Percentiles rank a stretch among this genome's conserved stretches.
Evolutionary conservation across 2,888 invertebrate genomes (phyloP).

Genomic region (Salticus scenicus): DNA sequence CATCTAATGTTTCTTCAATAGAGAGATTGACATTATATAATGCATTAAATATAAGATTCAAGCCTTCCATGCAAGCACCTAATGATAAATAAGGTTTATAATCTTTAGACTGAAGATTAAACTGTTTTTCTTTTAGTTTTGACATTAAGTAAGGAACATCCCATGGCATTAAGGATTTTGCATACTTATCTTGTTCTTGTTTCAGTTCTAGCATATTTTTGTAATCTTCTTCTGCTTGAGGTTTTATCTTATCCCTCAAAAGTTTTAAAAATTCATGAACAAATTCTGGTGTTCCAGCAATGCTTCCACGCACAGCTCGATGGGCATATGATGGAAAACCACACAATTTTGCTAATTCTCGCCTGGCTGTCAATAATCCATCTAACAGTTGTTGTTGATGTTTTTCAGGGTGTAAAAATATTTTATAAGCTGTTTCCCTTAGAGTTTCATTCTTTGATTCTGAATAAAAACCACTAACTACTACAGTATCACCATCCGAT

Average conservation of each 20-base stretch:
- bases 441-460: constrained; percentile 86
- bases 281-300: constrained; percentile 85
- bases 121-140: constrained; percentile 72
- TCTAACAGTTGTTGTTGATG: constrained; percentile 85
- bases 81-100: constrained; percentile 89
- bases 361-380: constrained; percentile 84
- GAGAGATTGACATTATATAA: constrained; percentile 88
- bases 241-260: constrained; percentile 83
- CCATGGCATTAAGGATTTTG: constrained; percentile 80
- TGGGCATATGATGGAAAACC: constrained; percentile 93
- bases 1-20: constrained; percentile 83
- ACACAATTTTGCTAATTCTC: constrained; percentile 88
- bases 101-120: constrained; percentile 63
- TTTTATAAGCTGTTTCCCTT: constrained; percentile 90
- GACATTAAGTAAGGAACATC: constrained; percentile 88
- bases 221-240: constrained; percentile 72
- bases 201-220: constrained; percentile 62
- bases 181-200: constrained; percentile 24
- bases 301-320: constrained; percentile 78
- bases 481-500: constrained; percentile 83
- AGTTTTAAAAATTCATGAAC: constrained; percentile 87
- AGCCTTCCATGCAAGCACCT: constrained; percentile 96
- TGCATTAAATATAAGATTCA: constrained; percentile 89
- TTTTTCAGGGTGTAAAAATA: constrained; percentile 87
- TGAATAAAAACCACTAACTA: constrained; percentile 87